Conservation (phyloP, 2,113 vertebrate genomes). For the Malaclemys terrapin region DNA sequence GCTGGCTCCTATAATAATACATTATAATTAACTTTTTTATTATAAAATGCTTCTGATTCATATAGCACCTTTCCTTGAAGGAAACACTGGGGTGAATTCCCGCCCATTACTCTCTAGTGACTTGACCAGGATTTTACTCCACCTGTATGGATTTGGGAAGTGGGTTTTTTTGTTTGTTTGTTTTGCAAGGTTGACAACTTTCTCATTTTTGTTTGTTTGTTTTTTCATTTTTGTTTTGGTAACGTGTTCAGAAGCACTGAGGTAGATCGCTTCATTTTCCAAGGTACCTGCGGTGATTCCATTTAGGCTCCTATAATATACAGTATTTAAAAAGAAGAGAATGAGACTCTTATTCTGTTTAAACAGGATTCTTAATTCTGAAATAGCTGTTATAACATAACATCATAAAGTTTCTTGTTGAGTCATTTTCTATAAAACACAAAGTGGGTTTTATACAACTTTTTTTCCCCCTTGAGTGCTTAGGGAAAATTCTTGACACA, state of each 20-base stretch:
- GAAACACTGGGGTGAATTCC: background rate
- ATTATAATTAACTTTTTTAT: background rate
- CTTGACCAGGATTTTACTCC: background rate
- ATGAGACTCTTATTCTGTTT: constrained; percentile 27
- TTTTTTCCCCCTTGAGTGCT: constrained; percentile 1
- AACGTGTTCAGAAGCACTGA: background rate
- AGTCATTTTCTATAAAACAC: constrained; percentile 50
- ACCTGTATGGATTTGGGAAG: background rate
- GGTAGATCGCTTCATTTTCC: background rate
- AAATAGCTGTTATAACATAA: constrained; percentile 42
- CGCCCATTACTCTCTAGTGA: background rate
- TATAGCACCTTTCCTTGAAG: background rate
- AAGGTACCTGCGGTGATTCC: background rate
- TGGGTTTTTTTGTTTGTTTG: background rate
- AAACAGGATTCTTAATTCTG: constrained; percentile 37
- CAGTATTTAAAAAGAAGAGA: constrained; percentile 17
- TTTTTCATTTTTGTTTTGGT: background rate
- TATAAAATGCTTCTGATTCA: background rate
- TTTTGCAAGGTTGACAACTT: background rate
- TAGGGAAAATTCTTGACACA: constrained; percentile 59
- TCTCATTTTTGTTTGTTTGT: background rate
- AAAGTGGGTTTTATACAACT: constrained; percentile 42
- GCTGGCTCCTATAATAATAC: background rate
- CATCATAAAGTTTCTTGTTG: constrained; percentile 47
- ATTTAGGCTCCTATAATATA: background rate